phyloP scores from a whole-genome alignment of 1,140 invertebrate genomes.

The Bombus waltoni region DNA sequence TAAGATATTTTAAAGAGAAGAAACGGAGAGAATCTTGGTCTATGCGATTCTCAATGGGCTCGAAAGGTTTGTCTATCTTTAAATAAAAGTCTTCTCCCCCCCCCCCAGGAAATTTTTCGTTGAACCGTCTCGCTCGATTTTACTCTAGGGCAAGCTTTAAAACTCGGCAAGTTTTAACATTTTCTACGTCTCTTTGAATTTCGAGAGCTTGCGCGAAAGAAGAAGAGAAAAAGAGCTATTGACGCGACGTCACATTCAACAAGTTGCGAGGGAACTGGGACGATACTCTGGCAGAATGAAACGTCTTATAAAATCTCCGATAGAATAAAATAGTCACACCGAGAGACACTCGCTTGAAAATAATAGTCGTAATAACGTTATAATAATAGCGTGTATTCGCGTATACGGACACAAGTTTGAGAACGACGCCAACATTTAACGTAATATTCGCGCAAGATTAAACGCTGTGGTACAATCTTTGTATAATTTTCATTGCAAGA shows the following conservation, averaged over 20 bases:
- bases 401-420: too few relatives aligned
- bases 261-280: slow-evolving; percentile 2
- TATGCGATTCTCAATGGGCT: not conserved
- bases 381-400: too few relatives aligned
- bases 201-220: not conserved
- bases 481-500: too few relatives aligned
- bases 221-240: not conserved
- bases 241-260: slow-evolving; percentile 9
- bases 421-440: too few relatives aligned
- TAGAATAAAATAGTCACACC: not conserved
- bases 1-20: too few relatives aligned
- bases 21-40: too few relatives aligned
- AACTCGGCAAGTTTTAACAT: not conserved
- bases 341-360: not conserved
- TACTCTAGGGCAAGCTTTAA: not conserved
- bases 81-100: too few relatives aligned
- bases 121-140: not conserved
- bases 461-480: too few relatives aligned
- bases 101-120: not conserved
- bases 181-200: not conserved
- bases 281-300: not conserved
- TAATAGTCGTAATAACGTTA: not conserved
- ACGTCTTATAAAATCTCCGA: not conserved
- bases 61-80: not conserved
- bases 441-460: too few relatives aligned